Evolutionary conservation across 1,140 invertebrate genomes (phyloP), one percentile per base, ranked within the genome.

Genomic region (Dolichoris vasculosae): DNA sequence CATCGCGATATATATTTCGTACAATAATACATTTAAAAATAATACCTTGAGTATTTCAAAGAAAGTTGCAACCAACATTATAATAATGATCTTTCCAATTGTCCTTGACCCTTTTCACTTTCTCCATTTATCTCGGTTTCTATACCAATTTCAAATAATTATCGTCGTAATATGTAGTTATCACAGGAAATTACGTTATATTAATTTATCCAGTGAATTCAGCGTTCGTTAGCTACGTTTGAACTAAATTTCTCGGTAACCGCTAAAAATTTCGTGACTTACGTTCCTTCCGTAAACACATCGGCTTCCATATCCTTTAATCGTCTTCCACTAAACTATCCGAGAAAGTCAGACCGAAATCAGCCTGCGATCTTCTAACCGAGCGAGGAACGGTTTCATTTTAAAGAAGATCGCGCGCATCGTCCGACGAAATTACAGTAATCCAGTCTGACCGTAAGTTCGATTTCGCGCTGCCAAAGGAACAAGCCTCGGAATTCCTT

Each of bases 321-420:
- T 59, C 23, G 2, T 26, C 55, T 59, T 4, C 55, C 7, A 26
- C 48, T 51, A 17, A 51, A 17, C 15, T 51, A 51, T 59, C 23
- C 20, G 80, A 59, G 81, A 83, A 75, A 83, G 81, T 82, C 46
- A 46, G 46, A 15, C 6, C 13, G 26, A 32, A 71, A 81, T 69
- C 26, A 81, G 46, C 40, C 0, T 63, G 26, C 59, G 64, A 40
- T 80, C 38, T 38, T 40, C 55, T 63, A 79, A 59, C 76, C 38
- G 17, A 32, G 20, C 30, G 48, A 73, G 30, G 46, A 83, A 75
- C 32, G 30, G 13, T 35, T 59, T 43, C 69, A 51, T 75, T 83
- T 55, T 73, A 83, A 83, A 83, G 69, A 71, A 83, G 71, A 83
- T 83, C 81, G 43, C 67, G 55, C 55, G 51, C n/a, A n/a, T 55